Evolutionary conservation across 2,797 vertebrate genomes (phyloP).

Genomic region (Urocyon cinereoargenteus): DNA sequence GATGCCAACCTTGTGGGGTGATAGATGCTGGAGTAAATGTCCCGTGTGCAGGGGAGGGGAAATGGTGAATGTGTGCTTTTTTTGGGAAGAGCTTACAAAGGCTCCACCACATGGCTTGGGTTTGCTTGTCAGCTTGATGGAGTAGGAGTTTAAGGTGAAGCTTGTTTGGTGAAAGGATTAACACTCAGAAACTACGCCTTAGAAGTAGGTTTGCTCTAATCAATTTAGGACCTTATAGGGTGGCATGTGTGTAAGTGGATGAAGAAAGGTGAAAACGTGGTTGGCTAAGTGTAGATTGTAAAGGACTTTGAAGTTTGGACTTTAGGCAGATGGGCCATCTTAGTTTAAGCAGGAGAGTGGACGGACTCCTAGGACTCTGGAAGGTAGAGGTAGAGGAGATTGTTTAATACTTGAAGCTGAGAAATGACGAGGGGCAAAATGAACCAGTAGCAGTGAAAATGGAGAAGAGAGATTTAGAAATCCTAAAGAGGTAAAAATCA

Average conservation of each 20-base stretch:
- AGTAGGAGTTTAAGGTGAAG: not conserved
- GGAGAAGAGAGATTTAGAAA: not conserved
- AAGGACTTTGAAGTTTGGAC: conserved; percentile 18
- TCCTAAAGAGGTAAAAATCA: not conserved
- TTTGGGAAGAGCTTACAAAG: not conserved
- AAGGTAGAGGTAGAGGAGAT: not conserved
- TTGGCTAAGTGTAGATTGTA: not conserved
- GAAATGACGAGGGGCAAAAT: not conserved
- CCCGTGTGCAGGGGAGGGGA: not conserved
- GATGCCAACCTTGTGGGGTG: not conserved
- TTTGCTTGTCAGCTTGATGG: not conserved
- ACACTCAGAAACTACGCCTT: not conserved
- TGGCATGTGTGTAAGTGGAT: not conserved
- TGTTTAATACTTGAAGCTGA: conserved; percentile 29
- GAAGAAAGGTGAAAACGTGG: not conserved
- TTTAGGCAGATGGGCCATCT: not conserved
- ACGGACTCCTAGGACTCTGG: not conserved
- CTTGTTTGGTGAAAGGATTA: conserved; percentile 29
- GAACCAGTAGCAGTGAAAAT: not conserved
- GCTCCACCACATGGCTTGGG: not conserved
- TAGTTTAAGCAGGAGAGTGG: not conserved
- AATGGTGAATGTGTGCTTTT: not conserved
- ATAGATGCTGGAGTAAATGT: not conserved
- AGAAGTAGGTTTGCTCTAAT: not conserved
- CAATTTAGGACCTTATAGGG: not conserved